Conservation (phyloP, 2,888 invertebrate genomes). For the Agrotis segetum region DNA sequence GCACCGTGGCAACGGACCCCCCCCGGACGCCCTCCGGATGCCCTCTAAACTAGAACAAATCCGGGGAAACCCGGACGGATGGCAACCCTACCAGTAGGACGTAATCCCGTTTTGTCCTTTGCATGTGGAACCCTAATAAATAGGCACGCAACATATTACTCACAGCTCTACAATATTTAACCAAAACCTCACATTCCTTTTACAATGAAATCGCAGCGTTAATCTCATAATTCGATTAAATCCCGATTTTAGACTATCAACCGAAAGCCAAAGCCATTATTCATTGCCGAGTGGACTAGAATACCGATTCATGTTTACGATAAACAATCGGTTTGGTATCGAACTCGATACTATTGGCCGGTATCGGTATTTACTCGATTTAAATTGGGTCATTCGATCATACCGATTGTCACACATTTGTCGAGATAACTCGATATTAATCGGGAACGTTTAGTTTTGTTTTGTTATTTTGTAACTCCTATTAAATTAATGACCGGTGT, state of each 20-base stretch:
- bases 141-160: neutral
- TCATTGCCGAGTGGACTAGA: conserved; percentile 56
- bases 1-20: no score
- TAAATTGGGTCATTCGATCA: conserved; percentile 68
- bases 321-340: conserved; percentile 66
- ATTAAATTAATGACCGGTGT: conserved; percentile 29
- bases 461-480: conserved; percentile 40
- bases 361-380: conserved; percentile 61
- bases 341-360: conserved; percentile 57
- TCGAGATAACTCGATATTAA: conserved; percentile 58
- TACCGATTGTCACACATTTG: conserved; percentile 63
- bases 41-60: no score
- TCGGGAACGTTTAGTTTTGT: conserved; percentile 41
- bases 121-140: neutral
- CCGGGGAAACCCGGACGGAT: no score
- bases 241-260: conserved; percentile 50
- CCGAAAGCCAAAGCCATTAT: conserved; percentile 54
- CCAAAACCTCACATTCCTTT: conserved; percentile 15
- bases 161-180: conserved; percentile 12
- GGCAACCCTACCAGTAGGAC: no score
- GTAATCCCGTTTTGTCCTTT: no score
- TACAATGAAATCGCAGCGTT: conserved; percentile 30
- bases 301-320: conserved; percentile 60
- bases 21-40: no score
- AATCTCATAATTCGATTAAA: conserved; percentile 53